These are phyloP conservation scores for Panthera leo DNA, from an alignment of 2,113 vertebrate genomes.

Conservation along the genomic window DNA sequence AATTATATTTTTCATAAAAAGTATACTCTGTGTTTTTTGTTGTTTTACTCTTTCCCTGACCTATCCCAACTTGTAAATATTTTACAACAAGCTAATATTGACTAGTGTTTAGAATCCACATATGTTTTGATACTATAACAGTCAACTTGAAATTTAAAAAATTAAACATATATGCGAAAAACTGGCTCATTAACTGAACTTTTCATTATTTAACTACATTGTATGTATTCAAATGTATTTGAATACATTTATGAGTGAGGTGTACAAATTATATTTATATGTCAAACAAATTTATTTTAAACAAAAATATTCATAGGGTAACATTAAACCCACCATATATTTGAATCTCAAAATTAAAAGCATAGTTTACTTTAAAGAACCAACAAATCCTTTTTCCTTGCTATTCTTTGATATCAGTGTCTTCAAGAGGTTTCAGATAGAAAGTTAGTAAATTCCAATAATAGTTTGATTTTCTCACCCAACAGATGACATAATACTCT, in stretches of 20 bases:
- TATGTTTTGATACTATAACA: not conserved
- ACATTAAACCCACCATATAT: not conserved
- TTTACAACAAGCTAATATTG: not conserved
- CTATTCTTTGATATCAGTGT: not conserved
- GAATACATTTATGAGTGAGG: not conserved
- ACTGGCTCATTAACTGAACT: not conserved
- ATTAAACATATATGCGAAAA: not conserved
- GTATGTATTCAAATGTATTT: too few species aligned
- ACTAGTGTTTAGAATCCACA: not conserved
- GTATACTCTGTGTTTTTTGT: not conserved
- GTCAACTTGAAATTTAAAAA: not conserved
- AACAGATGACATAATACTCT: not conserved
- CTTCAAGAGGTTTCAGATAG: not conserved
- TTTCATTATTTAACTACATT: not conserved
- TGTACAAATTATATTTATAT: not conserved
- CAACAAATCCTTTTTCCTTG: not conserved
- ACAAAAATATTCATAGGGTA: not conserved
- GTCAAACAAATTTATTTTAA: not conserved
- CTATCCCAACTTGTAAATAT: not conserved
- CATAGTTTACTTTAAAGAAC: not conserved
- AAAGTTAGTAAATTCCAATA: not conserved
- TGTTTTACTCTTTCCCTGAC: not conserved
- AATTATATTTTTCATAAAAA: not conserved
- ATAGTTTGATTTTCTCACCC: not conserved
- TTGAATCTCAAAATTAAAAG: not conserved